These are phyloP conservation scores for Pocota personata DNA, from an alignment of 2,888 invertebrate genomes.

Conservation along the genomic window DNA sequence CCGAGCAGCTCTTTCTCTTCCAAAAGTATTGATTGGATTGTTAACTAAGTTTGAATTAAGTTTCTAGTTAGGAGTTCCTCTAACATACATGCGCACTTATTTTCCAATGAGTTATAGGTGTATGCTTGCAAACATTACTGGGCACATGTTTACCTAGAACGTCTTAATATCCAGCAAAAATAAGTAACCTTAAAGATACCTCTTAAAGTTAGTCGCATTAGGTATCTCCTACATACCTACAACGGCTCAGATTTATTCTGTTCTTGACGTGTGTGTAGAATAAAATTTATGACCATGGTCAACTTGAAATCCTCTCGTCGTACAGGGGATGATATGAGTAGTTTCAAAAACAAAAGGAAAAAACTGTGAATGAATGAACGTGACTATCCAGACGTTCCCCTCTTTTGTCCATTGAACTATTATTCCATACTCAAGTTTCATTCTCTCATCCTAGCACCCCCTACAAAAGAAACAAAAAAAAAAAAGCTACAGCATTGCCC, in stretches of 20 bases:
- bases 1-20: too few species aligned
- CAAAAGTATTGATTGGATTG: too few species aligned
- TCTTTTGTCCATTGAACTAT: slow-evolving; percentile 54
- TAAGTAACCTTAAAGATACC: neutral
- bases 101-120: neutral
- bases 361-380: slow-evolving; percentile 24
- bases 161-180: neutral
- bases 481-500: slow-evolving; percentile 76
- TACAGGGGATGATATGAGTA: slow-evolving; percentile 66
- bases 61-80: too few species aligned
- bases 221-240: too few species aligned
- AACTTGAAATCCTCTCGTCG: slow-evolving; percentile 60
- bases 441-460: slow-evolving; percentile 15
- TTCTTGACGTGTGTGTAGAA: slow-evolving; percentile 36
- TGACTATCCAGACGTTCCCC: slow-evolving; percentile 24
- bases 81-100: too few species aligned
- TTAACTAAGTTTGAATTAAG: too few species aligned
- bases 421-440: neutral
- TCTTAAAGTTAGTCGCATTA: neutral
- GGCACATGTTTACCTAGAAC: too few species aligned
- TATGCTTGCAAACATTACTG: neutral
- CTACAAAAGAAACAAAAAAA: slow-evolving; percentile 4
- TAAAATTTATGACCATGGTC: slow-evolving; percentile 71
- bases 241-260: slow-evolving; percentile 12
- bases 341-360: slow-evolving; percentile 15